A percentile compares a stretch with the other conserved stretches of the same genome.
These are phyloP conservation scores for Euzophera pinguis DNA, from an alignment of 2,888 invertebrate species.

Conservation along the genomic window DNA sequence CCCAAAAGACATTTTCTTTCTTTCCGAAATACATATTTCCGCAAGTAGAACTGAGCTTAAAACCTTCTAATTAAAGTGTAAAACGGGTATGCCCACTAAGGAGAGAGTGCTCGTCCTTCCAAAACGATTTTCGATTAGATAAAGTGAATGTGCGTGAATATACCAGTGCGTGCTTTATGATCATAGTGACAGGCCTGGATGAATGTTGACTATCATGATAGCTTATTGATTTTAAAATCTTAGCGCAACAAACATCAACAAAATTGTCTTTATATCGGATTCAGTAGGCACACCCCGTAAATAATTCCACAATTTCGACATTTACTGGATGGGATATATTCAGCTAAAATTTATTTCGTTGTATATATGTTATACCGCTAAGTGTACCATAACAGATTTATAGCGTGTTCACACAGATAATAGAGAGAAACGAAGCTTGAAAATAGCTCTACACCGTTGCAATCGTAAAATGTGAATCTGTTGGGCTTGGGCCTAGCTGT, in stretches of 20 bases:
- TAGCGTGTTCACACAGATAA: constrained; percentile 47
- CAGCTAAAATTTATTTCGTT: constrained; percentile 1
- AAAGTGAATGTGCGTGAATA: too few relatives aligned
- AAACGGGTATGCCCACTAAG: background rate
- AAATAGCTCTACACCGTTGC: constrained; percentile 41
- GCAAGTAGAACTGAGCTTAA: background rate
- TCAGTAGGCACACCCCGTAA: background rate
- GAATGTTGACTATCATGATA: background rate
- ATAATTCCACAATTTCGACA: background rate
- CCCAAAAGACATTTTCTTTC: constrained; percentile 1
- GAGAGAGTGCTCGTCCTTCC: too few relatives aligned
- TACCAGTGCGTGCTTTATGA: too few relatives aligned
- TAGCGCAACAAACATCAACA: too few relatives aligned
- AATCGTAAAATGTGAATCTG: constrained; percentile 45
- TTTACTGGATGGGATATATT: background rate
- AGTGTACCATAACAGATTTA: constrained; percentile 37
- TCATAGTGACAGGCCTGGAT: too few relatives aligned
- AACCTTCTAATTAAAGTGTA: background rate
- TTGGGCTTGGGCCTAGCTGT: constrained; percentile 9
- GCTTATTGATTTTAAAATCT: background rate
- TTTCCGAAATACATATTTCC: background rate
- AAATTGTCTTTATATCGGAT: background rate
- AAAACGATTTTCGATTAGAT: too few relatives aligned
- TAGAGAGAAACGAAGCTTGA: constrained; percentile 46
- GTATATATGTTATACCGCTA: constrained; percentile 36